Percentiles rank a stretch among this genome's conserved stretches.
phyloP scores from a whole-genome alignment of 2,888 invertebrate species.

The Neuroscelio doddi region DNA sequence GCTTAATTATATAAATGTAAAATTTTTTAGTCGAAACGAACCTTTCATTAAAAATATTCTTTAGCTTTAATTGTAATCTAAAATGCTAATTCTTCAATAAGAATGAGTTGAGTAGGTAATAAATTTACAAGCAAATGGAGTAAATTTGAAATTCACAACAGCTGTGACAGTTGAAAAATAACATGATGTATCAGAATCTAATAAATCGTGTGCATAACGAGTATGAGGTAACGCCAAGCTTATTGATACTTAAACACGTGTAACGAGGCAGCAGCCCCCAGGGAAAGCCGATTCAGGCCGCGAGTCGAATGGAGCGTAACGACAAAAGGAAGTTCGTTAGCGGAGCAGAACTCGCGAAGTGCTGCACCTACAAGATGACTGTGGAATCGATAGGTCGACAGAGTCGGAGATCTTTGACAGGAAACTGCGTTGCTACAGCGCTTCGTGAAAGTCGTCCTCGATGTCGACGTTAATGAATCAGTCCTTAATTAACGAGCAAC shows the following conservation, averaged over 20 bases:
- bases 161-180: too few species aligned
- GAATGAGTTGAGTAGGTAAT: too few species aligned
- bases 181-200: constrained; percentile 21
- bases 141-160: background rate
- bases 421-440: constrained; percentile 10
- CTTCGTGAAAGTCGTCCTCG: constrained; percentile 38
- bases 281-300: constrained; percentile 31
- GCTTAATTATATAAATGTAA: too few species aligned
- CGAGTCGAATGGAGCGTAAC: constrained; percentile 35
- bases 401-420: constrained; percentile 15
- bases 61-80: too few species aligned
- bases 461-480: constrained; percentile 49
- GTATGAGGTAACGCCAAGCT: constrained; percentile 13
- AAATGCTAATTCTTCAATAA: too few species aligned
- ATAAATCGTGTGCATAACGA: constrained; percentile 24
- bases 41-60: too few species aligned
- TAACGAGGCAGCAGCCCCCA: constrained; percentile 27
- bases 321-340: constrained; percentile 53
- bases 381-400: constrained; percentile 35
- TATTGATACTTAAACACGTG: constrained; percentile 36
- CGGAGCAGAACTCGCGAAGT: constrained; percentile 36
- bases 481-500: constrained; percentile 51
- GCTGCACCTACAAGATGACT: constrained; percentile 34
- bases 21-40: too few species aligned
- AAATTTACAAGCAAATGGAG: background rate